Evolutionary conservation across 2,888 invertebrate species (phyloP).

Genomic region (Lepetodrilus schrolli): DNA sequence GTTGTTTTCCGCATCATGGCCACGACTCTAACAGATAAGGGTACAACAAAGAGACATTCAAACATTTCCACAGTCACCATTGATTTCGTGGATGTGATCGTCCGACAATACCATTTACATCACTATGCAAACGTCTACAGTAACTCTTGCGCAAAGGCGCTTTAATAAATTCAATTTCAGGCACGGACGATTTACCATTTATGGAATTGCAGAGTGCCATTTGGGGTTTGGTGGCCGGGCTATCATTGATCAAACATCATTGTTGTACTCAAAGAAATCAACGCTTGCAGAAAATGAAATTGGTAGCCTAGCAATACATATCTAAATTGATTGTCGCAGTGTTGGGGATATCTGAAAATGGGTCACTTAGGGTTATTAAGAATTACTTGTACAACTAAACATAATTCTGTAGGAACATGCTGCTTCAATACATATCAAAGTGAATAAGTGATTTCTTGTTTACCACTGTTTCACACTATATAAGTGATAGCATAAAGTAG

Average conservation of each 20-base stretch:
- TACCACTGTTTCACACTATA: too few relatives aligned
- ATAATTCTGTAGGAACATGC: too few relatives aligned
- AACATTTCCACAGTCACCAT: neutral
- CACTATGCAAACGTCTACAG: neutral
- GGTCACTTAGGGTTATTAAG: too few relatives aligned
- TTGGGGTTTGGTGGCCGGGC: neutral
- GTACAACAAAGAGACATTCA: constrained; percentile 2
- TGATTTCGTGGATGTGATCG: neutral
- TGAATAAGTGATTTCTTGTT: too few relatives aligned
- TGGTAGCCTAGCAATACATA: too few relatives aligned
- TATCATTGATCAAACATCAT: constrained; percentile 5
- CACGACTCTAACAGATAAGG: neutral
- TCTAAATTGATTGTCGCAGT: too few relatives aligned
- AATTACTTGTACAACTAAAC: too few relatives aligned
- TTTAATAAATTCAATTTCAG: constrained; percentile 27
- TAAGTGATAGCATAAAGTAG: too few relatives aligned
- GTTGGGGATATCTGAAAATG: too few relatives aligned
- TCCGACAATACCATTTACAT: constrained; percentile 13
- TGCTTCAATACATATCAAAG: too few relatives aligned
- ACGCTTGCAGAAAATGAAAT: too few relatives aligned
- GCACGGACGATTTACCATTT: constrained; percentile 25
- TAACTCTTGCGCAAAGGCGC: constrained; percentile 3
- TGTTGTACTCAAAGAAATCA: too few relatives aligned
- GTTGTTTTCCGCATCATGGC: constrained; percentile 11
- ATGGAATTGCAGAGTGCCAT: constrained; percentile 10